A percentile compares a stretch with the other conserved stretches of the same genome.
Evolutionary conservation across 2,888 invertebrate genomes (phyloP).

Genomic region (Caenorhabditis uteleia): DNA sequence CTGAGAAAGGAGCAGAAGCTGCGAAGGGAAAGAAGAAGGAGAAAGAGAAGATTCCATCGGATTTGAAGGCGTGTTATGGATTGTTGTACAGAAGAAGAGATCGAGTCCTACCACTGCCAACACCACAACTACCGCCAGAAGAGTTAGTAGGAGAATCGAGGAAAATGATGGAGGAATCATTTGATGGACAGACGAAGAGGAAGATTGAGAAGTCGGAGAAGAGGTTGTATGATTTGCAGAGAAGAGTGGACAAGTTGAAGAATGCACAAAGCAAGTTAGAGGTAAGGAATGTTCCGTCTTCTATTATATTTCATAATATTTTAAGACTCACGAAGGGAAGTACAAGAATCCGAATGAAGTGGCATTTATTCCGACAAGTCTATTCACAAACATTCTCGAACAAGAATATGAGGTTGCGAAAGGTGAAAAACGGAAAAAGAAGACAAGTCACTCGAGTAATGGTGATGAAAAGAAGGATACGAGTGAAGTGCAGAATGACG

Average conservation of each 20-base stretch:
- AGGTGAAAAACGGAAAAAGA: slow-evolving; percentile 27
- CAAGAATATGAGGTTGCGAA: slow-evolving; percentile 50
- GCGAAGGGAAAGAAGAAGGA: slow-evolving; percentile 9
- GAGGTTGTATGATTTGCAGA: slow-evolving; percentile 38
- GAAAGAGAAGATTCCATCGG: slow-evolving; percentile 20
- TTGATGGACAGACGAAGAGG: slow-evolving; percentile 40
- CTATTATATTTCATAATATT: not conserved
- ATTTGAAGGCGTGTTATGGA: slow-evolving; percentile 40
- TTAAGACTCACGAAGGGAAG: slow-evolving; percentile 33
- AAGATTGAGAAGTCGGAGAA: slow-evolving; percentile 38
- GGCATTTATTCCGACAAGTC: slow-evolving; percentile 55
- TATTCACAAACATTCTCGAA: slow-evolving; percentile 51
- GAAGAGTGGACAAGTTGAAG: slow-evolving; percentile 39
- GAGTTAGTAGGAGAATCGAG: slow-evolving; percentile 17
- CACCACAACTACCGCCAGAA: slow-evolving; percentile 28
- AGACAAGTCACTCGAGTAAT: no score
- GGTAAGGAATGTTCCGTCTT: not conserved
- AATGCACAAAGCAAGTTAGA: slow-evolving; percentile 8
- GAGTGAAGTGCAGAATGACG: not conserved
- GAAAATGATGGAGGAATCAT: slow-evolving; percentile 31
- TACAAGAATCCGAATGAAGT: slow-evolving; percentile 42
- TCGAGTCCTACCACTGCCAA: slow-evolving; percentile 9
- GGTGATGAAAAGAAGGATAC: not conserved
- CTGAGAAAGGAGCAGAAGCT: slow-evolving; percentile 22
- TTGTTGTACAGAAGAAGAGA: slow-evolving; percentile 37